Base-by-base conservation (phyloP, 2,113 vertebrate genomes). In the Dipodomys ordii region DNA sequence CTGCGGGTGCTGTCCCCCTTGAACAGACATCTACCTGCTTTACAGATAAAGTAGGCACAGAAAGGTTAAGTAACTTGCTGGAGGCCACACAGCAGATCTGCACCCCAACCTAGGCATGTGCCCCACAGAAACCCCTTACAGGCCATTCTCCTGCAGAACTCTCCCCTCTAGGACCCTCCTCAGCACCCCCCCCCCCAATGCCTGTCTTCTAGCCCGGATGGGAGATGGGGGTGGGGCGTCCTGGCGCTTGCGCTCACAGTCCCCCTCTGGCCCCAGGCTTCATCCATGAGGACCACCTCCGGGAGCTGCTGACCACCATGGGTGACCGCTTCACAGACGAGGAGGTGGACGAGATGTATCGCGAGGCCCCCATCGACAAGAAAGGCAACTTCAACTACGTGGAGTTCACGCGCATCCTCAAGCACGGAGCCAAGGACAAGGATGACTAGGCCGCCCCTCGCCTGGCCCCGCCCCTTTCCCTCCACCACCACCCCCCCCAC, bases 311-410 rank as follows among this genome's bases (percentile, higher is more conserved):
- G 97, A 99, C 99, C 97, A 99, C 99, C 92, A 99, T 99, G 99
- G 99, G 99, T 0, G 99, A 99, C 96, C 98, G 99, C 90, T 99
- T 99, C 98, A 99, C 99, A 0, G 99, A 99, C 0, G 99, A 99
- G 93, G 99, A 99, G 53, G 99, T 99, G 97, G 99, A 99, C 3
- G 99, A 99, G 98, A 99, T 99, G 97, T 99, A 99, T 98, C 98
- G 99, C 0, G 99, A 99, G 97, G 99, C 99, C 0, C 99, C 99
- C 94, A 99, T 99, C 0, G 99, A 99, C 98, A 99, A 99, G 97
- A 99, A 99, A 97, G 99, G 99, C 97, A 99, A 99, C 97, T 99
- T 99, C 98, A 99, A 99, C 98, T 99, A 99, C 0, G 99, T 99
- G 64, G 99, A 99, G 97, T 99, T 99, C 98, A 99, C 99, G 65